Conservation (phyloP, 2,888 invertebrate genomes). For the Eudiplozoon nipponicum region DNA sequence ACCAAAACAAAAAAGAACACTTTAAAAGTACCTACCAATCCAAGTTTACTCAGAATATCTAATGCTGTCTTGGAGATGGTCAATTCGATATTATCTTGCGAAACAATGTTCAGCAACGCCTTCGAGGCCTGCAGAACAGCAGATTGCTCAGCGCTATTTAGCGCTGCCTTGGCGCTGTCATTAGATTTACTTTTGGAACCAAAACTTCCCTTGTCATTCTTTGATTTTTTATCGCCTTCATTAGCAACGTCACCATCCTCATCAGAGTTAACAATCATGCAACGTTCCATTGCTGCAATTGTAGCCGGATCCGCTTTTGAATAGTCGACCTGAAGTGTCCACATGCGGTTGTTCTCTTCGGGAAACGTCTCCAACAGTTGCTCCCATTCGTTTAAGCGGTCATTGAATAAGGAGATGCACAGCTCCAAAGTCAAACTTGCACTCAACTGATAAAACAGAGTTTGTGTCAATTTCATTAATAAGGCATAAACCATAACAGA, state of each 20-base stretch:
- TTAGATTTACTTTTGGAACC: too few species aligned
- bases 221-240: too few species aligned
- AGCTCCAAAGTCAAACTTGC: not conserved
- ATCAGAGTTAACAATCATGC: too few species aligned
- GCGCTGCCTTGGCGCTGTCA: too few species aligned
- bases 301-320: too few species aligned
- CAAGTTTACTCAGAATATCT: slow-evolving; percentile 9
- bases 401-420: slow-evolving; percentile 10
- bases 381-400: slow-evolving; percentile 11
- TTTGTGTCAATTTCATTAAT: not conserved
- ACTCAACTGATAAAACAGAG: slow-evolving; percentile 6
- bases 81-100: slow-evolving; percentile 6
- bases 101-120: not conserved
- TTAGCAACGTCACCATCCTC: too few species aligned
- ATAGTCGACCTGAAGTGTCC: slow-evolving; percentile 10
- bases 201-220: too few species aligned
- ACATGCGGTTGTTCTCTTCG: slow-evolving; percentile 4
- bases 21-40: too few species aligned
- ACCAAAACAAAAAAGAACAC: too few species aligned
- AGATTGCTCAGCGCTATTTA: too few species aligned
- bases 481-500: too few species aligned
- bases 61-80: slow-evolving; percentile 8
- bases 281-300: too few species aligned
- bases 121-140: slow-evolving; percentile 3
- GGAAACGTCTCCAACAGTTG: slow-evolving; percentile 10